Conservation (phyloP, 2,113 vertebrate species). For the Scolopax mira region DNA sequence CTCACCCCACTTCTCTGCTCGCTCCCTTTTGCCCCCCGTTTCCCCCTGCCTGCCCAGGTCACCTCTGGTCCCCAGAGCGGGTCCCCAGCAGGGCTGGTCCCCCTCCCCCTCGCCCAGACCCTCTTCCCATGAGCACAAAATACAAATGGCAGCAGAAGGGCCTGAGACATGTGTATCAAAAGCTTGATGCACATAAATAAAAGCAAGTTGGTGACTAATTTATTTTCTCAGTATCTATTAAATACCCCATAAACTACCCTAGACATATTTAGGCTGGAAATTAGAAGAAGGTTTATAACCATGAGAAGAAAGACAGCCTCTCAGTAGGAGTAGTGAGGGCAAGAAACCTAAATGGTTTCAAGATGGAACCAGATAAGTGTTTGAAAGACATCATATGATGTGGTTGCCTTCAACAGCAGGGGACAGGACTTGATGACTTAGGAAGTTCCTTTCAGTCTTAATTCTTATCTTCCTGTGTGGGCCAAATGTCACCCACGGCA, state of each 20-base stretch:
- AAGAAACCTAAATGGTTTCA: slow-evolving; percentile 62
- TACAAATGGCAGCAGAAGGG: neutral
- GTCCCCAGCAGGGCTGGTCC: neutral
- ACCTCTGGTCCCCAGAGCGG: neutral
- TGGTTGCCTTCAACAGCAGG: slow-evolving; percentile 60
- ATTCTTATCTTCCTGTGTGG: slow-evolving; percentile 65
- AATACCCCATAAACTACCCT: slow-evolving; percentile 16
- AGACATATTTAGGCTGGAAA: slow-evolving; percentile 52
- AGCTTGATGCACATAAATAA: slow-evolving; percentile 32
- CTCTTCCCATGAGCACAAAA: neutral
- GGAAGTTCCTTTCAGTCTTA: slow-evolving; percentile 55
- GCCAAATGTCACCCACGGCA: neutral
- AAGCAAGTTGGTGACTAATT: slow-evolving; percentile 31
- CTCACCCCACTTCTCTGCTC: neutral
- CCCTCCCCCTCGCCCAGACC: neutral
- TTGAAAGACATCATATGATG: slow-evolving; percentile 56
- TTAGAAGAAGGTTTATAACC: slow-evolving; percentile 52
- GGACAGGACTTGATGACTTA: slow-evolving; percentile 61
- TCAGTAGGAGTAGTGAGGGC: slow-evolving; percentile 59
- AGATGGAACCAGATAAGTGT: slow-evolving; percentile 53
- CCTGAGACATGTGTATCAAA: neutral
- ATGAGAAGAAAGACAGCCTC: slow-evolving; percentile 59
- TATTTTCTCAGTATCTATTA: slow-evolving; percentile 48
- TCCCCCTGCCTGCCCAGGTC: neutral
- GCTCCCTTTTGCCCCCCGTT: neutral